Percentiles rank a stretch among this genome's conserved stretches.
phyloP scores from a whole-genome alignment of 2,113 vertebrate genomes.

The Brachypteracias leptosomus region DNA sequence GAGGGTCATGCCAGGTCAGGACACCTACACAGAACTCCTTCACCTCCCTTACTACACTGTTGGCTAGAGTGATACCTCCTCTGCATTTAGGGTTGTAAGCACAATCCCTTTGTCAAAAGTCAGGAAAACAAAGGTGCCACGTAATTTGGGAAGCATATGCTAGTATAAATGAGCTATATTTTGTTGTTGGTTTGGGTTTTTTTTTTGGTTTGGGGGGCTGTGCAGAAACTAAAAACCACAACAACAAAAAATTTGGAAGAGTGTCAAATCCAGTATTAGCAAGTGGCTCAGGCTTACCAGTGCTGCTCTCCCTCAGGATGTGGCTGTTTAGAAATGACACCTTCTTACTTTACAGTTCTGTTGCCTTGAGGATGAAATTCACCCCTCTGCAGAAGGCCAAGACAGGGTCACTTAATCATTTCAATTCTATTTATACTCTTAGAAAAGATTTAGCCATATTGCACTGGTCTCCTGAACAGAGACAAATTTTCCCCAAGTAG shows the following conservation, averaged over 20 bases:
- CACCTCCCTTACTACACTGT: background rate
- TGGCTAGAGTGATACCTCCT: background rate
- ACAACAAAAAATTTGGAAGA: background rate
- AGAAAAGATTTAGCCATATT: background rate
- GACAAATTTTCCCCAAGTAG: background rate
- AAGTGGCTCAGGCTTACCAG: background rate
- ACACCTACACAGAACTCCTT: background rate
- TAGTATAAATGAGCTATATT: background rate
- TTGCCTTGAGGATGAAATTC: background rate
- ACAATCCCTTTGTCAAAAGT: background rate
- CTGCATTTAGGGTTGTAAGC: background rate
- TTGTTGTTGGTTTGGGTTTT: background rate
- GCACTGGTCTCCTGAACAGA: background rate
- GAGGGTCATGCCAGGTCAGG: background rate
- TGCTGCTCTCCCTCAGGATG: background rate
- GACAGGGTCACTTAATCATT: background rate
- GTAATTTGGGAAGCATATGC: background rate
- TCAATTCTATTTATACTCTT: background rate
- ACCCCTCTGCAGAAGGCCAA: background rate
- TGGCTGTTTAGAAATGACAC: background rate
- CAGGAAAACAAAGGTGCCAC: background rate
- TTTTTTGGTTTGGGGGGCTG: background rate
- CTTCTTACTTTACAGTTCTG: background rate
- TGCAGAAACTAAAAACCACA: background rate
- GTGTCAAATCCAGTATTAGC: background rate